These are phyloP conservation scores for Pteropus rufus DNA, from an alignment of 2,797 vertebrate genomes.

Conservation along the genomic window DNA sequence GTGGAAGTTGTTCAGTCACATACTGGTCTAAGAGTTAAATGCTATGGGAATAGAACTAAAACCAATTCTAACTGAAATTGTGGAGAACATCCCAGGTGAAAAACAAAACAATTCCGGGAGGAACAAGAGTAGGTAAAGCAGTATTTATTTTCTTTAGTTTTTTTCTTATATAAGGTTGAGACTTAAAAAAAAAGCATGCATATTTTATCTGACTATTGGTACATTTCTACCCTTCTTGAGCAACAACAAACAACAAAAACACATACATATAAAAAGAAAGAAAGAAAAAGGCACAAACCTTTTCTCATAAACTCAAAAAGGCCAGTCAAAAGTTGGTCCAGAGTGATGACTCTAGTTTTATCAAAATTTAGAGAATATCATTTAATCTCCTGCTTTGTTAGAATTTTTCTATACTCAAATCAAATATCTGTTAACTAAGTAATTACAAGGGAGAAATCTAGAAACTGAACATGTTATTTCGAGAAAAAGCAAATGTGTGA, in stretches of 20 bases:
- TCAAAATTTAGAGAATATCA: background rate
- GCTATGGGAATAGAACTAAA: constrained; percentile 64
- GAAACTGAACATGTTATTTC: background rate
- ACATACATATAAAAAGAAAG: background rate
- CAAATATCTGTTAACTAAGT: background rate
- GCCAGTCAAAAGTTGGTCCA: background rate
- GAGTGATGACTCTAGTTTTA: background rate
- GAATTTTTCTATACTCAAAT: background rate
- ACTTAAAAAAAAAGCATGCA: background rate
- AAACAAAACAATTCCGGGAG: constrained; percentile 44
- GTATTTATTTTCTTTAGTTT: constrained; percentile 38
- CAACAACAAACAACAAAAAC: background rate
- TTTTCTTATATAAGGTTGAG: background rate
- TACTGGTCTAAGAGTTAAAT: constrained; percentile 68
- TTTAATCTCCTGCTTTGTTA: background rate
- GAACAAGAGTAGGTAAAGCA: background rate
- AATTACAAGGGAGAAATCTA: background rate
- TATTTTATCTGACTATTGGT: background rate
- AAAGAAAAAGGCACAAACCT: background rate
- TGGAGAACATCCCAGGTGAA: constrained; percentile 7
- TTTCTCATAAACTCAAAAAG: background rate
- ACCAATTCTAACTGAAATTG: constrained; percentile 51
- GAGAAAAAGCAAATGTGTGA: background rate
- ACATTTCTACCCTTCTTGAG: background rate
- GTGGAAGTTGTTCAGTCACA: constrained; percentile 65